These are phyloP conservation scores for Dreissena rostriformis DNA, from an alignment of 1,140 invertebrate species.

Conservation along the genomic window DNA sequence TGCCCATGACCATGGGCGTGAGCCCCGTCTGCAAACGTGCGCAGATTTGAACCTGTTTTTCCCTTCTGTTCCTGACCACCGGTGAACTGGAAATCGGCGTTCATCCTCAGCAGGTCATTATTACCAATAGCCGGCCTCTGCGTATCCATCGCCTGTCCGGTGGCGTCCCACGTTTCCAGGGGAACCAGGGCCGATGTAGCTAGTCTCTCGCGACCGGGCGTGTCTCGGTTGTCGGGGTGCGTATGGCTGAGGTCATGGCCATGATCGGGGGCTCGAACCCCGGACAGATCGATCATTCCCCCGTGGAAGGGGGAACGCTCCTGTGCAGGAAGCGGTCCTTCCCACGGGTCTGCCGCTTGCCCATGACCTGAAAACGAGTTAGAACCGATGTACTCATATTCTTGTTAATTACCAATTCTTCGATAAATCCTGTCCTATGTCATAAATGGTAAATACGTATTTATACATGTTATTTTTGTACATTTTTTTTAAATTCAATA, in stretches of 20 bases:
- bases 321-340: background rate
- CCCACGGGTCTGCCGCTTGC: background rate
- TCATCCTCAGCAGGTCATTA: constrained; percentile 1
- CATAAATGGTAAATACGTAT: too few relatives aligned
- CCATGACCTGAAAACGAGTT: background rate
- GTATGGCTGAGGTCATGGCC: too few relatives aligned
- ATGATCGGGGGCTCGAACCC: background rate
- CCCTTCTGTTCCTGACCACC: background rate
- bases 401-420: too few relatives aligned
- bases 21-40: constrained; percentile 33
- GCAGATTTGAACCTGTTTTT: constrained; percentile 26
- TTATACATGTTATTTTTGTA: too few relatives aligned
- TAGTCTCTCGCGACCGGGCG: background rate
- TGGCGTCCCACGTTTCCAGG: background rate
- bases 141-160: background rate
- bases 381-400: too few relatives aligned
- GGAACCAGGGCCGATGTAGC: background rate
- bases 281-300: constrained; percentile 44
- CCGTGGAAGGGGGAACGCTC: constrained; percentile 43
- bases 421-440: too few relatives aligned
- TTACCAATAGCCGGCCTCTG: background rate
- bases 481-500: too few relatives aligned
- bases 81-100: background rate
- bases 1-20: too few relatives aligned
- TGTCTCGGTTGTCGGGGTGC: too few relatives aligned